A percentile compares a stretch with the other conserved stretches of the same genome.
phyloP scores from a whole-genome alignment of 2,888 invertebrate species.

The Drosophila ezoana region DNA sequence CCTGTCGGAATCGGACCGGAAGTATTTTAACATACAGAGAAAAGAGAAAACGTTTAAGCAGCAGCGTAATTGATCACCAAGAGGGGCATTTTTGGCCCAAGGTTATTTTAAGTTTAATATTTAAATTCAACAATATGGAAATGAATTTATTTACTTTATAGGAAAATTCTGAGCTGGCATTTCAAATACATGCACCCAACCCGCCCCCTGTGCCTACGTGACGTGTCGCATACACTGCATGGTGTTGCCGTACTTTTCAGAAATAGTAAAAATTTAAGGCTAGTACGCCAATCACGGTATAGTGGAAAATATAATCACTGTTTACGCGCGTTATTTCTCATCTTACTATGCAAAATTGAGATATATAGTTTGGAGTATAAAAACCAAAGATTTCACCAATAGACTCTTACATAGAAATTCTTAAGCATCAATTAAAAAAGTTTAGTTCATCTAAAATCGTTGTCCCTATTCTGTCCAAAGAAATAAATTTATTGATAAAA shows the following conservation, averaged over 20 bases:
- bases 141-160: not conserved
- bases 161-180: slow-evolving; percentile 13
- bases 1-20: slow-evolving; percentile 85
- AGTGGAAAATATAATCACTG: not conserved
- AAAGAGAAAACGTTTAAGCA: slow-evolving; percentile 5
- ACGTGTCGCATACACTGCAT: slow-evolving; percentile 51
- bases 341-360: too few relatives aligned
- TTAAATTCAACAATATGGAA: not conserved
- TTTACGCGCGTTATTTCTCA: not conserved
- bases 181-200: slow-evolving; percentile 45
- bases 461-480: too few relatives aligned
- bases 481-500: too few relatives aligned
- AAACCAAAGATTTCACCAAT: too few relatives aligned
- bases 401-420: too few relatives aligned
- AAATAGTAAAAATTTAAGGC: not conserved
- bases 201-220: slow-evolving; percentile 64
- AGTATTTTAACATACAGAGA: slow-evolving; percentile 56
- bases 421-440: too few relatives aligned
- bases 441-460: too few relatives aligned
- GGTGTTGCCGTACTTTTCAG: slow-evolving; percentile 28
- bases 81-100: not conserved
- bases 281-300: slow-evolving; percentile 18
- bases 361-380: too few relatives aligned
- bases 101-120: slow-evolving; percentile 13
- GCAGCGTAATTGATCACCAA: not conserved